phyloP scores from a whole-genome alignment of 2,113 vertebrate genomes.

The Eclectus roratus region DNA sequence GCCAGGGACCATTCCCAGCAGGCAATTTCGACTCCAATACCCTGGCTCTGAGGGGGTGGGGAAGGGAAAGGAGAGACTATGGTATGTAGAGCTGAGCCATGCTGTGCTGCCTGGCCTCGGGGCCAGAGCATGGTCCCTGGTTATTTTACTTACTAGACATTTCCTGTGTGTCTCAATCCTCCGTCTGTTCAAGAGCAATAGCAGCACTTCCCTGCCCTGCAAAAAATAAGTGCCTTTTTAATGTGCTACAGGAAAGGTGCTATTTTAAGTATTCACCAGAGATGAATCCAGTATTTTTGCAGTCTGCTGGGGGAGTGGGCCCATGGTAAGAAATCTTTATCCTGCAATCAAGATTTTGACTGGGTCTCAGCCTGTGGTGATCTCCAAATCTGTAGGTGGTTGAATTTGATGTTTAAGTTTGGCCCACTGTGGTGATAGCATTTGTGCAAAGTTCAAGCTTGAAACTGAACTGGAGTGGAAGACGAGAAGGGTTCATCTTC shows the following conservation, averaged over 20 bases:
- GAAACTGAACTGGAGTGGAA: not conserved
- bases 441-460: not conserved
- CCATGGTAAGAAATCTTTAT: not conserved
- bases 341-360: not conserved
- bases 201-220: not conserved
- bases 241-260: conserved; percentile 28
- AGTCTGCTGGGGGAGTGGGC: not conserved
- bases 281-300: not conserved
- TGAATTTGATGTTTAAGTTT: not conserved
- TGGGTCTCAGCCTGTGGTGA: not conserved
- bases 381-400: not conserved
- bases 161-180: conserved; percentile 48
- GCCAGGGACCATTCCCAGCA: conserved; percentile 22
- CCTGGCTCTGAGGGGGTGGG: not conserved
- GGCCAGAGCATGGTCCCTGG: not conserved
- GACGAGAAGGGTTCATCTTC: not conserved
- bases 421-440: not conserved
- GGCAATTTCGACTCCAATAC: not conserved
- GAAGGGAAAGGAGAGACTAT: not conserved
- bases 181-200: not conserved
- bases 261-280: conserved; percentile 37
- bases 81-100: not conserved
- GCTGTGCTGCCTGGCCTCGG: not conserved
- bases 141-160: conserved; percentile 43
- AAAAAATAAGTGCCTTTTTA: not conserved